These are phyloP conservation scores for Cyrtorhinus lividipennis DNA, from an alignment of 1,140 invertebrate species.

Conservation along the genomic window DNA sequence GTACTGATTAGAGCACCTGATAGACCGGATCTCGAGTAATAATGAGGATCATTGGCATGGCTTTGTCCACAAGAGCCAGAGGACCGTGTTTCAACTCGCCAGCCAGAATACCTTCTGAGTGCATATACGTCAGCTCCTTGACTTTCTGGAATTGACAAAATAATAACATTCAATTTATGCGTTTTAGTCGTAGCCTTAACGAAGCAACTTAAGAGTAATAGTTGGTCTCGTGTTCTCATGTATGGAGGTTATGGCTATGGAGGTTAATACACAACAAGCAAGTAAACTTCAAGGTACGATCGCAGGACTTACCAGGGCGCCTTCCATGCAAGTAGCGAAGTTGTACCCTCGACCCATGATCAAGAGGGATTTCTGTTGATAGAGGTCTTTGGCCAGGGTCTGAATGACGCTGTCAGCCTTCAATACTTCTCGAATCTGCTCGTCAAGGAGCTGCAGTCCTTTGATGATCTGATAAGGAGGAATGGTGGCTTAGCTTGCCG, in stretches of 20 bases:
- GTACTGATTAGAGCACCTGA: too few species aligned
- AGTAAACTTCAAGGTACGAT: too few species aligned
- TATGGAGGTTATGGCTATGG: too few species aligned
- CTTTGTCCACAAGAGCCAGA: slow-evolving; percentile 87
- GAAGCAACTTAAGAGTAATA: too few species aligned
- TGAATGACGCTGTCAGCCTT: slow-evolving; percentile 73
- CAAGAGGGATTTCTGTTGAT: slow-evolving; percentile 84
- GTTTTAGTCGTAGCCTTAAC: too few species aligned
- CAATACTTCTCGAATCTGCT: slow-evolving; percentile 70
- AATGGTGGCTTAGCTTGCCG: too few species aligned
- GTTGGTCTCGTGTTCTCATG: too few species aligned
- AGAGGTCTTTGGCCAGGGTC: slow-evolving; percentile 79
- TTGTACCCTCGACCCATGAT: slow-evolving; percentile 99
- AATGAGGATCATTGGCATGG: slow-evolving; percentile 98
- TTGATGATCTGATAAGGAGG: slow-evolving; percentile 74
- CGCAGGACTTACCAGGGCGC: slow-evolving; percentile 69
- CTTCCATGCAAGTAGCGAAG: slow-evolving; percentile 96
- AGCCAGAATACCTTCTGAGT: slow-evolving; percentile 97
- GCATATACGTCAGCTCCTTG: slow-evolving; percentile 99
- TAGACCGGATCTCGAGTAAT: slow-evolving; percentile 95
- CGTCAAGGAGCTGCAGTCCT: slow-evolving; percentile 72
- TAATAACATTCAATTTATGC: too few species aligned
- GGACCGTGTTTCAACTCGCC: slow-evolving; percentile 99
- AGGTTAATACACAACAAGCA: too few species aligned
- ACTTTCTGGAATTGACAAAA: slow-evolving; percentile 59